Evolutionary conservation across 2,797 vertebrate genomes (phyloP), one percentile per base, ranked within the genome.

Genomic region (Lepilemur ruficaudatus): DNA sequence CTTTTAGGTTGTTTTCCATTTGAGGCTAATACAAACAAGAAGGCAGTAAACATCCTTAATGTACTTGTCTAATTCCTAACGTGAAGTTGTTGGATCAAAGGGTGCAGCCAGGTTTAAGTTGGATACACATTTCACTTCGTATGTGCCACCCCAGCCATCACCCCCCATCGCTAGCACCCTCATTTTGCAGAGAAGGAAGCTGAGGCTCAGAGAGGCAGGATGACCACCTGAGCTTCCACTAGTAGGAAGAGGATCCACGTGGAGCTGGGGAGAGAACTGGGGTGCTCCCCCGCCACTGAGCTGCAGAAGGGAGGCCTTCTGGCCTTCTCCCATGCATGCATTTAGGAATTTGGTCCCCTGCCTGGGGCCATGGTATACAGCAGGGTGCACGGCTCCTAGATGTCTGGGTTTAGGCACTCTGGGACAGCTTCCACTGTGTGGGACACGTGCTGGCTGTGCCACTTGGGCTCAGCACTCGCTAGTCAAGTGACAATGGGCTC

Each of bases 1-100:
- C 43, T 83, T 69, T 70, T 65, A 89, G 50, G 57, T 91, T 43
- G 70, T 89, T 94, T 94, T 93, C 79, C 41, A 85, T 50, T 84
- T 88, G 65, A 17, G 23, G 3, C 35, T 86, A 92, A 52, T 69
- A 69, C 25, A 91, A 93, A 95, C 28, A 93, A 69, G 75, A 85
- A 69, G 65, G 35, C 41, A 73, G 78, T 82, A 82, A 80, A 84
- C 85, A 76, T 41, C 85, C 65, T 91, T 87, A 76, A 85, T 46
- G 20, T 41, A 46, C 28, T 89, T 93, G 38, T 92, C 59, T 83
- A 73, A 92, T 89, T 94, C 69, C 28, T 82, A 72, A 65, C 0
- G 30, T 4, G 28, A 87, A 86, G 35, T 85, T 85, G 4, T 28
- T 61, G 32, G 61, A 48, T 78, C 59, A 76, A 80, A 94, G 72